Conservation (phyloP, 2,113 vertebrate genomes). For the Delphinus delphis region DNA sequence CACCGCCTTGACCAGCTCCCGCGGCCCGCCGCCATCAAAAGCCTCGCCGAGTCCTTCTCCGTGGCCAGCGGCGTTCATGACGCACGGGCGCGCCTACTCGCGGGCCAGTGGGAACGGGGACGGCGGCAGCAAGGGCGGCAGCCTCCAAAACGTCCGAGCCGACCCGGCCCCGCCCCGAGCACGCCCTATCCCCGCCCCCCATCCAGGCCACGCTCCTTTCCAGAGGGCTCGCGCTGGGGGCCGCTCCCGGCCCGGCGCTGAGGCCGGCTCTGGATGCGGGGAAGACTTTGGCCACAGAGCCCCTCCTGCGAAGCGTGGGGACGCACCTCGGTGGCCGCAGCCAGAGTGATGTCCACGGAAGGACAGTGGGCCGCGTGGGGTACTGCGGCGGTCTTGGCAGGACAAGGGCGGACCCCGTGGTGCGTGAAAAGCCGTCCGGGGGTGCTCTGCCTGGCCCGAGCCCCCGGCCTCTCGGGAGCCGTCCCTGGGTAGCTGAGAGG, state of each 20-base stretch:
- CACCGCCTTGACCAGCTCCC: constrained; percentile 95
- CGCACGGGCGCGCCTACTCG: constrained; percentile 94
- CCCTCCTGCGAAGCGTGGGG: not conserved
- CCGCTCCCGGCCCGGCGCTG: constrained; percentile 34
- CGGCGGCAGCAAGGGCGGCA: constrained; percentile 90
- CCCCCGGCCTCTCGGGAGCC: not conserved
- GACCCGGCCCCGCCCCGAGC: constrained; percentile 86
- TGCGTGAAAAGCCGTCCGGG: not conserved
- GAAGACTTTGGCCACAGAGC: not conserved
- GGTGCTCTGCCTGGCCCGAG: not conserved
- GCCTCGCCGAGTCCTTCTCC: constrained; percentile 95
- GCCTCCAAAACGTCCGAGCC: constrained; percentile 93
- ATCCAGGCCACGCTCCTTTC: constrained; percentile 48
- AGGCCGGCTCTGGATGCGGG: constrained; percentile 17
- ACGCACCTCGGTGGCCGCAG: not conserved
- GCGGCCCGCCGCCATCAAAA: constrained; percentile 93
- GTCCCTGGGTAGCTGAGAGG: not conserved
- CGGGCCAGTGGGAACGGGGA: constrained; percentile 84
- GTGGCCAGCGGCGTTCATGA: constrained; percentile 97
- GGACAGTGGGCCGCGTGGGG: fast-evolving
- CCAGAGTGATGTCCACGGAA: not conserved
- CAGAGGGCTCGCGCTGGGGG: not conserved
- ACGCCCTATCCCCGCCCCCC: constrained; percentile 74
- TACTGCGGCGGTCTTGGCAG: not conserved
- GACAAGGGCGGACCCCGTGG: fast-evolving